Base-by-base conservation (phyloP, 2,888 invertebrate genomes). In the Colostygia pectinataria region DNA sequence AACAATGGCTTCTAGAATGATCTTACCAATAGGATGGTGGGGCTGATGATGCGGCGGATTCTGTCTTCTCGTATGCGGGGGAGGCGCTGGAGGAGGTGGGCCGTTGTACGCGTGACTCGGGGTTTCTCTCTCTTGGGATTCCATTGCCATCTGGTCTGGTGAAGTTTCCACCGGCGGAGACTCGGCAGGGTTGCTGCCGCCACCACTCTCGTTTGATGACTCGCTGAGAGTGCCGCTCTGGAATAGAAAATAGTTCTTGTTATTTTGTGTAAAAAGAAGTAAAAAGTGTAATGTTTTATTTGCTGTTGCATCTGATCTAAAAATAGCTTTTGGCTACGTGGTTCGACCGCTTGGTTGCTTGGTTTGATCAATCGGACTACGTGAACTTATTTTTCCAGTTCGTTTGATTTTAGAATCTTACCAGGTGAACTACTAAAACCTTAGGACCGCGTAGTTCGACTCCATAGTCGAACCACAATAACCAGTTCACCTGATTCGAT, bases 61-160 rank as follows among this genome's bases (percentile, higher is more conserved):
- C 37, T 94, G 95, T 14, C 95, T 93, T 64, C 95, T 93, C 64
- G 95, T 95, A 60, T 95, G 95, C 0, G 92, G 92, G 1, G 93
- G 92, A 40, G 93, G 93, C 1, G 91, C 92, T 0, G 90, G 92
- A 0, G 91, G 91, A 1, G 91, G 92, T 52, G 75, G 91, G 61
- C 77, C 91, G 60, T 80, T 91, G 77, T 91, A 86, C 67, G 84
- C 86, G 71, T 84, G 91, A 72, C 82, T 91, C 1, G 83, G 87
- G 0, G 83, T 77, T 63, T 93, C 93, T 61, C 94, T 92, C 55
- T 94, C 94, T 9, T 91, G 86, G 5, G 94, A 92, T 72, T 95
- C 95, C 73, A 95, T 89, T 1, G 95, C 94, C 52, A 95, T 86
- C 74, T 95, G 95, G 69, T 95, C 95, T 1, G 78, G 69, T 13